Evolutionary conservation across 2,113 vertebrate genomes (phyloP).

Genomic region (Paraplagusia blochii): DNA sequence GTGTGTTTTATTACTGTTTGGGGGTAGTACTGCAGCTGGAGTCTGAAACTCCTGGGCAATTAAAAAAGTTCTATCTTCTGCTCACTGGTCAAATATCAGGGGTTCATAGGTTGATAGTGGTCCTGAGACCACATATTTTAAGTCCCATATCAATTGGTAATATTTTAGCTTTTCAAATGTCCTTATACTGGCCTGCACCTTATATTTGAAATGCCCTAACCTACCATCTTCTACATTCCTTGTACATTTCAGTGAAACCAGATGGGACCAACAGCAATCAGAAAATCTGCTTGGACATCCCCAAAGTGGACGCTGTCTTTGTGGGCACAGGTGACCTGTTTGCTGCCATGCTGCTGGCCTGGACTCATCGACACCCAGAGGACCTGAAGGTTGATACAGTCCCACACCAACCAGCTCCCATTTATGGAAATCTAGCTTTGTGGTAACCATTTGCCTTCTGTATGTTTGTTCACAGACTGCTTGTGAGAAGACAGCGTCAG

Average conservation of each 20-base stretch:
- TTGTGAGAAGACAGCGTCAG: constrained; percentile 94
- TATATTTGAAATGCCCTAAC: too few relatives aligned
- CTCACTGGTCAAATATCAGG: too few relatives aligned
- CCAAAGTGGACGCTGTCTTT: constrained; percentile 90
- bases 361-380: constrained; percentile 91
- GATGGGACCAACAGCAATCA: constrained; percentile 79
- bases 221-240: neutral
- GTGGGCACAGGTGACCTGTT: constrained; percentile 97
- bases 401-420: neutral
- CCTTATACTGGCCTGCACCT: too few relatives aligned
- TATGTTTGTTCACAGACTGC: constrained; percentile 77
- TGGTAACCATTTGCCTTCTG: neutral
- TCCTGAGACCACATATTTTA: too few relatives aligned
- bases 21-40: too few relatives aligned
- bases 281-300: constrained; percentile 89
- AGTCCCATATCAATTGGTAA: too few relatives aligned
- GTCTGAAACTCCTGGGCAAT: too few relatives aligned
- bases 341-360: constrained; percentile 91
- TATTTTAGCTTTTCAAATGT: too few relatives aligned
- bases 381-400: constrained; percentile 85
- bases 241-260: constrained; percentile 70
- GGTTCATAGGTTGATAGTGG: too few relatives aligned
- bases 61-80: too few relatives aligned
- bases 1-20: too few relatives aligned
- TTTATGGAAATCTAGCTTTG: neutral